phyloP scores from a whole-genome alignment of 2,797 vertebrate genomes.

The Cirrhinus mrigala region DNA sequence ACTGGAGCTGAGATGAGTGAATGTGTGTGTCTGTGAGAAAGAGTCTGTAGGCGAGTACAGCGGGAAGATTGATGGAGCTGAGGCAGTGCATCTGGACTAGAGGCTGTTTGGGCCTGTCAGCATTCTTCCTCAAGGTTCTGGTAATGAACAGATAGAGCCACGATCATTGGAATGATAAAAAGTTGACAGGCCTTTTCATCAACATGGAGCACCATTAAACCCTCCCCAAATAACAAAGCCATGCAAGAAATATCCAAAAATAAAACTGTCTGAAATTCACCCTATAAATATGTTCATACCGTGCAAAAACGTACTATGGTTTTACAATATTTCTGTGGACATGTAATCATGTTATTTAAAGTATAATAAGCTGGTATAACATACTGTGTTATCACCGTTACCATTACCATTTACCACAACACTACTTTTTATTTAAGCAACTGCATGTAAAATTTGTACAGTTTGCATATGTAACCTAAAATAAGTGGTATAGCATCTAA shows the following conservation, averaged over 20 bases:
- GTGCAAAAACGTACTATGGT: too few relatives aligned
- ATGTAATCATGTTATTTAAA: neutral
- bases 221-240: slow-evolving; percentile 42
- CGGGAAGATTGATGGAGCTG: slow-evolving; percentile 66
- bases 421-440: neutral
- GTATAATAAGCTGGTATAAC: neutral
- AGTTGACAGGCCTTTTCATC: slow-evolving; percentile 65
- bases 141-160: slow-evolving; percentile 73
- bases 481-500: neutral
- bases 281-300: neutral
- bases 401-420: neutral
- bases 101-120: slow-evolving; percentile 68
- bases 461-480: neutral
- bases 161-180: slow-evolving; percentile 71
- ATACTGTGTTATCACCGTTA: too few relatives aligned
- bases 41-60: slow-evolving; percentile 46
- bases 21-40: slow-evolving; percentile 34
- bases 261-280: neutral
- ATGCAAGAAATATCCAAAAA: slow-evolving; percentile 14
- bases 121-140: slow-evolving; percentile 69
- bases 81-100: slow-evolving; percentile 61
- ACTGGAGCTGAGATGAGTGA: neutral
- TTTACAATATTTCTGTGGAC: neutral
- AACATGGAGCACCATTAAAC: slow-evolving; percentile 59
- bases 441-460: neutral